Percentiles rank a stretch among this genome's conserved stretches.
phyloP scores from a whole-genome alignment of 2,113 vertebrate species.

The Cavia porcellus region DNA sequence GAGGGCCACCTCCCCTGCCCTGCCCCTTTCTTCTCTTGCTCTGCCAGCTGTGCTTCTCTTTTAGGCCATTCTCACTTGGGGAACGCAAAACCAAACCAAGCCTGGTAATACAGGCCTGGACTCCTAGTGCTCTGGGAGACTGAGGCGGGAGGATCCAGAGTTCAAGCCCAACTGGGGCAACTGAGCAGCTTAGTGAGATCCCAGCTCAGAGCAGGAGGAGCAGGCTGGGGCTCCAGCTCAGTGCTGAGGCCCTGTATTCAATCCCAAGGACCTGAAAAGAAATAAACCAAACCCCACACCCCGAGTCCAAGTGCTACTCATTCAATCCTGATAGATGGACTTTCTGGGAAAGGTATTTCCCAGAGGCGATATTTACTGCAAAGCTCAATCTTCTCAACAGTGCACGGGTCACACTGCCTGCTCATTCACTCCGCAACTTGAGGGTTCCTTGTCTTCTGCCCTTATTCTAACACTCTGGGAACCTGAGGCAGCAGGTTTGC shows the following conservation, averaged over 20 bases:
- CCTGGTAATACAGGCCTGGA: not conserved
- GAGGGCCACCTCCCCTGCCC: not conserved
- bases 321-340: not conserved
- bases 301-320: not conserved
- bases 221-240: not conserved
- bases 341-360: not conserved
- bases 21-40: not conserved
- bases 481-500: not conserved
- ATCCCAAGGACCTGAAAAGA: not conserved
- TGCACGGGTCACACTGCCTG: too few species aligned
- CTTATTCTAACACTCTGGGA: not conserved
- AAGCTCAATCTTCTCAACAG: slow-evolving; percentile 9
- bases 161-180: not conserved
- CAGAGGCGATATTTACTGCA: not conserved
- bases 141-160: not conserved
- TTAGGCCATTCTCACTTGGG: not conserved
- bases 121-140: not conserved
- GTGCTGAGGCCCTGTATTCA: not conserved
- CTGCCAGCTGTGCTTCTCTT: not conserved
- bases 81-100: not conserved
- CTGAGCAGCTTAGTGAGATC: not conserved
- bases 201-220: not conserved
- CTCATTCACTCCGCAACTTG: too few species aligned
- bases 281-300: not conserved
- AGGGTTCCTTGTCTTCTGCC: too few species aligned